Evolutionary conservation across 2,797 vertebrate species (phyloP), one percentile per base, ranked within the genome.

Genomic region (Todus mexicanus): DNA sequence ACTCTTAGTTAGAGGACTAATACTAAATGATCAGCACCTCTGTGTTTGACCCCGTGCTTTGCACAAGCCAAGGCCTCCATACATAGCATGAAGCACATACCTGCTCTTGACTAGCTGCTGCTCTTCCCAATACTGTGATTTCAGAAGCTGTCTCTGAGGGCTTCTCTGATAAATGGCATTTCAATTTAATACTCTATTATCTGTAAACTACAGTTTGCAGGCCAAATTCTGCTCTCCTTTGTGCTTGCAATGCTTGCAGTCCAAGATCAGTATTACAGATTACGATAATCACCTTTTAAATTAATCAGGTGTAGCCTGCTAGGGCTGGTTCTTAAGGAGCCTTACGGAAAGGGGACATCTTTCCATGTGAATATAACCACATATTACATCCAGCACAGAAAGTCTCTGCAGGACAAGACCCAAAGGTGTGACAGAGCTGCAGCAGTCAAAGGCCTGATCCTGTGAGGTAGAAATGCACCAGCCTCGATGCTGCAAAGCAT

Each of bases 221-320:
- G 6, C 40, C 21, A 61, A 38, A 66, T 66, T 86, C 74, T 88
- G 42, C 47, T 89, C 71, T 63, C 31, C 23, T 73, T 90, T 87
- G 59, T 70, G 71, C 92, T 94, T 87, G 81, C 65, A 76, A 45
- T 20, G 60, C 61, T 65, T 75, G 45, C 53, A 92, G 65, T 33
- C 25, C 66, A 57, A 69, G 70, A 94, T 69, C 38, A 66, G 37
- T 25, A 18, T 59, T 48, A 73, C 31, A 89, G 86, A 94, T 95
- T 78, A 86, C 6, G 43, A 84, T 84, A 92, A 94, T 79, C 86
- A 79, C 45, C 82, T 95, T 94, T 76, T n/a, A 74, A 65, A 89
- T 84, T 80, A 85, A 91, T 69, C 78, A 74, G 38, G 12, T 83
- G 35, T 53, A 87, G 53, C 23, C 61, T 92, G 19, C 56, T 42